Evolutionary conservation across 2,113 vertebrate species (phyloP), one percentile per base, ranked within the genome.

Genomic region (Nothocercus julius): DNA sequence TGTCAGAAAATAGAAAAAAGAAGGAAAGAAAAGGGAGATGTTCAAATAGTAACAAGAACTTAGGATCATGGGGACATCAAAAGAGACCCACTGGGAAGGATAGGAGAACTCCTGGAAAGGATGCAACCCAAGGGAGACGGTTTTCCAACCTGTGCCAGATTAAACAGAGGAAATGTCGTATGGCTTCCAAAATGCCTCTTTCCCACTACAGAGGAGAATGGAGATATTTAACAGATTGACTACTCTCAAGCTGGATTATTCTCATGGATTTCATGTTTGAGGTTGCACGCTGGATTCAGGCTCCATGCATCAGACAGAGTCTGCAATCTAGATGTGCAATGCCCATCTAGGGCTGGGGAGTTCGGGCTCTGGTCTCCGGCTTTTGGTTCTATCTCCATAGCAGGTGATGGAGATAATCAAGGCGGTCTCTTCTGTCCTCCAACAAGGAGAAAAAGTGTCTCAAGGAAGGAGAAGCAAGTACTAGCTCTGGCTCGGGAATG

Each of bases 231-330:
- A 32, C 54, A 58, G 54, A 56, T 25, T 16, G 28, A 56, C 28
- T 56, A 18, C 54, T 56, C 58, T 73, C 9, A n/a, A 77, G 42
- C 0, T 49, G 58, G 81, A 25, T 42, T 84, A 69, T 73, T 32
- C 36, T 67, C 14, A 24, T 63, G 15, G 8, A 21, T 82, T 84
- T 84, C 67, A 51, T 6, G 3, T 16, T 51, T 67, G 82, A 32
- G 13, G 13, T 74, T 67, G 84, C 56, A 68, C 7, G 0, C 2
- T 40, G 25, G 8, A 62, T 86, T 83, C 7, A n/a, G 16, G 20
- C 38, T 90, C 34, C 0, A 0, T 62, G 32, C 9, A 86, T 28
- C 6, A 1, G 8, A 13, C 27, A 73, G 44, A 68, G 20, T 30
- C 24, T 14, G 13, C 9, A 25, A 11, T 21, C 79, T 25, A 34